Base-by-base conservation (phyloP, 1,140 invertebrate species). In the Oryctes rhinoceros region DNA sequence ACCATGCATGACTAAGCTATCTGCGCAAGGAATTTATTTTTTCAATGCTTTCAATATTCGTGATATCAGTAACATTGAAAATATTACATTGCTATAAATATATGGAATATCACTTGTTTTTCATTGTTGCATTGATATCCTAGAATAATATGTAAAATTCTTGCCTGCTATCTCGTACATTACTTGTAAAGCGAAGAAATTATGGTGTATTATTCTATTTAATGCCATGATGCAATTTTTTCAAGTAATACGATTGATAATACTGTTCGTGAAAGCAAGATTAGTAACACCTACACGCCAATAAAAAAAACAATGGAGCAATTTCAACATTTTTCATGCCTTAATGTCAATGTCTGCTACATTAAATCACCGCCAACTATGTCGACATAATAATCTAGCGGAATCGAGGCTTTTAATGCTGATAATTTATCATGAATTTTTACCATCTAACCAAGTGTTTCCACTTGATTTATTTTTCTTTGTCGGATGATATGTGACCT, bases 351-450 rank as follows among this genome's bases (percentile, higher is more conserved):
- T 71, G 24, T 24, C 65, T 71, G 20, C 24, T 37, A 71, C 65
- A 71, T 62, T 62, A 62, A 62, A 62, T 71, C 65, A 71, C 65
- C 65, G 65, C 65, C 65, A 71, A 71, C 65, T 71, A 24, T 37
- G 35, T 71, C 35, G 24, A 37, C 65, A 71, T 30, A 24, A 13
- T 37, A 71, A 71, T 71, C 65, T 24, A 37, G 24, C 35, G 20
- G 24, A 71, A 71, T 30, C 65, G 35, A 71, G 9, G 10, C 9
- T 71, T 71, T 71, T 71, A 71, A 11, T 71, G 35, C 65, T 37
- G n/a, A 71, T 71, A 71, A 10, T 24, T 9, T 37, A 35, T 24
- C 35, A 9, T 71, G 11, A 35, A 35, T 71, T 71, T 71, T 71
- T 71, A 13, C 65, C 24, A 15, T 24, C 35, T 1, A 35, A 71